Evolutionary conservation across 2,797 vertebrate genomes (phyloP), one percentile per base, ranked within the genome.

Genomic region (Anolis apletophallus): DNA sequence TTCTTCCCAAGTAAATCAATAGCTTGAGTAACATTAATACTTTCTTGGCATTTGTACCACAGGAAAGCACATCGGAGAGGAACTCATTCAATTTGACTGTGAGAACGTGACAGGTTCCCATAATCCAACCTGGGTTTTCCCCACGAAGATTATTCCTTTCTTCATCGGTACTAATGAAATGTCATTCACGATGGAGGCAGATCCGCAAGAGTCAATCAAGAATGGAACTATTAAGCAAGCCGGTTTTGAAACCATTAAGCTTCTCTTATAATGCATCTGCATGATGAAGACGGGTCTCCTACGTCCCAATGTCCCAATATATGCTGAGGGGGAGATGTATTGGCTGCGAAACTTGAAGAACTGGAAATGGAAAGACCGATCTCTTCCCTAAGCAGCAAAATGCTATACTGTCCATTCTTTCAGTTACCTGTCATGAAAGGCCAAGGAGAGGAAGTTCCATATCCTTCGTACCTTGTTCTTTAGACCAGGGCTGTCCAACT

Each of bases 1-100:
- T 54, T 82, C 80, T 78, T 6, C 85, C 77, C 75, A 87, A 69
- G 32, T 76, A 93, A 89, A 59, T 74, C 87, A 55, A 57, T 0
- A 88, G 55, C 46, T 91, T 92, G 87, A 86, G 88, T 86, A 94
- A 91, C 82, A 16, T 91, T 82, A 85, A 79, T 68, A 68, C 17
- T 75, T 13, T 83, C 11, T 82, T 92, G 87, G 79, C 64, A 90
- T 87, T 77, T 69, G 36, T 59, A 32, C 78, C 14, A 0, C 14
- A 84, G 64, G 84, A 61, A 93, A 93, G 94, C 29, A 85, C 76
- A 87, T 72, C 80, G 36, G 76, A 84, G 32, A 55, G 57, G 1
- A 21, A n/a, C 1, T 46, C 82, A 83, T 68, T 86, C 5, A 12
- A 87, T 90, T 80, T 88, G 72, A 85, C 16, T 74, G 78, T 4